These are phyloP conservation scores for Monodelphis domestica DNA, from an alignment of 2,797 vertebrate species.

Conservation along the genomic window DNA sequence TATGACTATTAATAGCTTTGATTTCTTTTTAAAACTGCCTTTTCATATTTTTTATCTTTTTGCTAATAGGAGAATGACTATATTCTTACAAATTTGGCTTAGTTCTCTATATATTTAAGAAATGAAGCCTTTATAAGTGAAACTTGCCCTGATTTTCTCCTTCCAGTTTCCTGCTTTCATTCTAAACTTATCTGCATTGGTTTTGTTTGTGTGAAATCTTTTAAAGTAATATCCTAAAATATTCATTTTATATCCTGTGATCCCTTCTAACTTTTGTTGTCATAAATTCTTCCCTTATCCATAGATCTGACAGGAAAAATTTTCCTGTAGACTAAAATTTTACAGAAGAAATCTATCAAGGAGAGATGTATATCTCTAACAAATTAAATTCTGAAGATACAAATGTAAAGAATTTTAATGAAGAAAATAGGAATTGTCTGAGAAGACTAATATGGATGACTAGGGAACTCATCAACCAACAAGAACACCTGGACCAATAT, in stretches of 20 bases:
- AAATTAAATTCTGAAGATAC: background rate
- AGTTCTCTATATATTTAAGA: background rate
- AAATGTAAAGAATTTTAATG: background rate
- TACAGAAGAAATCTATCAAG: background rate
- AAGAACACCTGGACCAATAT: background rate
- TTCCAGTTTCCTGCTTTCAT: background rate
- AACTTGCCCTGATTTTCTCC: background rate
- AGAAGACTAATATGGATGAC: background rate
- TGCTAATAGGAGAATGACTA: background rate
- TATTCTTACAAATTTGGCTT: background rate
- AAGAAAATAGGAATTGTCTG: background rate
- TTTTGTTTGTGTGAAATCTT: background rate
- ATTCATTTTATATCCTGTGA: background rate
- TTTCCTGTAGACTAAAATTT: background rate
- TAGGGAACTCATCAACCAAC: background rate
- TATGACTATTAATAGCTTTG: background rate
- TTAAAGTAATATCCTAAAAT: background rate
- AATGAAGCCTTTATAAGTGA: background rate
- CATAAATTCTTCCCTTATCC: background rate
- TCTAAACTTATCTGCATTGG: background rate
- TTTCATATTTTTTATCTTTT: background rate
- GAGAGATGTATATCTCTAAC: background rate
- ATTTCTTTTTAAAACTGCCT: background rate
- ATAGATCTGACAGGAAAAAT: background rate
- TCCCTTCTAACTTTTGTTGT: background rate